phyloP scores from a whole-genome alignment of 1,140 invertebrate genomes.

The Aphelenchoides fujianensis region DNA sequence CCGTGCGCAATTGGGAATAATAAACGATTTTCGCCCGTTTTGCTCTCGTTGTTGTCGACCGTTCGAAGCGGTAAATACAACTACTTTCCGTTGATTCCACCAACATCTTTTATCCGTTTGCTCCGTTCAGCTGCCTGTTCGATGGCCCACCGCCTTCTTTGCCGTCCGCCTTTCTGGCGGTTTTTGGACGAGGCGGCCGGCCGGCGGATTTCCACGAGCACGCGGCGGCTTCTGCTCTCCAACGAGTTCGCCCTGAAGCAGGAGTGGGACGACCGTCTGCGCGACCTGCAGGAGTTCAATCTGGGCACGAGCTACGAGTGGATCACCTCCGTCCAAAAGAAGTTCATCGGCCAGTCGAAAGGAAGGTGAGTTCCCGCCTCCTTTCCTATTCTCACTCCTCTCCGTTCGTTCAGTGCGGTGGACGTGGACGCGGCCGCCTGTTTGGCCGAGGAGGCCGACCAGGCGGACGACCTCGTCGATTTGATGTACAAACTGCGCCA shows the following conservation, averaged over 20 bases:
- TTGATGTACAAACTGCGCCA: slow-evolving; percentile 67
- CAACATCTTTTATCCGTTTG: too few relatives aligned
- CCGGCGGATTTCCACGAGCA: slow-evolving; percentile 16
- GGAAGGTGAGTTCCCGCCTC: slow-evolving; percentile 36
- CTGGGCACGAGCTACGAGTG: slow-evolving; percentile 57
- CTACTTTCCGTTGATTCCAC: too few relatives aligned
- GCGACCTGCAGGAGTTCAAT: slow-evolving; percentile 36
- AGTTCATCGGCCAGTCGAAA: slow-evolving; percentile 53
- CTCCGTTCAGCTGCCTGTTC: too few relatives aligned
- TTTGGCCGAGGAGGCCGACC: slow-evolving; percentile 47
- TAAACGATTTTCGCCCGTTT: too few relatives aligned
- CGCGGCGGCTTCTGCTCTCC: slow-evolving; percentile 15
- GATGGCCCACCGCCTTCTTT: too few relatives aligned
- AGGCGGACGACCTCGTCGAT: slow-evolving; percentile 53
- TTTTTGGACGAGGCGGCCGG: too few relatives aligned
- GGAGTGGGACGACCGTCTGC: slow-evolving; percentile 43
- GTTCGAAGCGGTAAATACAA: too few relatives aligned
- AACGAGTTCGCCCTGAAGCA: slow-evolving; percentile 24
- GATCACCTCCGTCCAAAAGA: slow-evolving; percentile 58
- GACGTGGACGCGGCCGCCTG: slow-evolving; percentile 55
- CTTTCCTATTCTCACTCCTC: neutral
- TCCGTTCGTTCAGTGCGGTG: slow-evolving; percentile 55
- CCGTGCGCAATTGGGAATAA: too few relatives aligned
- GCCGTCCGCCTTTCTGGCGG: too few relatives aligned
- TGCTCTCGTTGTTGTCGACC: too few relatives aligned